phyloP scores from a whole-genome alignment of 2,888 invertebrate species.

The Cerastis leucographa region DNA sequence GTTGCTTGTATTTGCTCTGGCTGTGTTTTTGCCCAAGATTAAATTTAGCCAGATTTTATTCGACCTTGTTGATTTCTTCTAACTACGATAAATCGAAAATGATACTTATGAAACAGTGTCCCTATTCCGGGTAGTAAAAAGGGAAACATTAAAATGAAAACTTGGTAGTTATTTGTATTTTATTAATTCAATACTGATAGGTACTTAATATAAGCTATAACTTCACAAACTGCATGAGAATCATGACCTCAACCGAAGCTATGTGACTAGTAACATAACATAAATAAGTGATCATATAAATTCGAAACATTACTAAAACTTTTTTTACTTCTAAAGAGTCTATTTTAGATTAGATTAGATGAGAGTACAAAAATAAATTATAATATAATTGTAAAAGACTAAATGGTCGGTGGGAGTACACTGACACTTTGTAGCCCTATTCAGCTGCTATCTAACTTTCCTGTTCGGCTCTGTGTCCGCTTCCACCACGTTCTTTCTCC shows the following conservation, averaged over 20 bases:
- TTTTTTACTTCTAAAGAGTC: constrained; percentile 66
- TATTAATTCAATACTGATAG: constrained; percentile 74
- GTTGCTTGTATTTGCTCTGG: neutral
- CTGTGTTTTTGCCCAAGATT: neutral
- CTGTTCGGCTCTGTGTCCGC: constrained; percentile 79
- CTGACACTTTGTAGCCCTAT: constrained; percentile 51
- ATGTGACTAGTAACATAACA: constrained; percentile 73
- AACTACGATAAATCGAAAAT: neutral
- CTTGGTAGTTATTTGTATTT: constrained; percentile 47
- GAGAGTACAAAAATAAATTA: constrained; percentile 62
- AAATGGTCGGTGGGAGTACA: constrained; percentile 31
- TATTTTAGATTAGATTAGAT: constrained; percentile 49
- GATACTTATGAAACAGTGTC: neutral
- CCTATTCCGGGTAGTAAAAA: neutral
- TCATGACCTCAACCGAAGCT: constrained; percentile 67
- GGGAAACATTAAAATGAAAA: neutral
- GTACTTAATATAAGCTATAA: constrained; percentile 68
- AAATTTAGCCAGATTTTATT: neutral
- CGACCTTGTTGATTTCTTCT: neutral
- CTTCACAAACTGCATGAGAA: constrained; percentile 67
- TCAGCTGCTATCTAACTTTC: constrained; percentile 80
- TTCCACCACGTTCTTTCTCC: constrained; percentile 69
- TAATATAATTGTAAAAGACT: constrained; percentile 39
- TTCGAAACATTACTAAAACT: constrained; percentile 63
- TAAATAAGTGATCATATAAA: constrained; percentile 65